These are phyloP conservation scores for Protonibea diacanthus DNA, from an alignment of 2,797 vertebrate species.

Conservation along the genomic window DNA sequence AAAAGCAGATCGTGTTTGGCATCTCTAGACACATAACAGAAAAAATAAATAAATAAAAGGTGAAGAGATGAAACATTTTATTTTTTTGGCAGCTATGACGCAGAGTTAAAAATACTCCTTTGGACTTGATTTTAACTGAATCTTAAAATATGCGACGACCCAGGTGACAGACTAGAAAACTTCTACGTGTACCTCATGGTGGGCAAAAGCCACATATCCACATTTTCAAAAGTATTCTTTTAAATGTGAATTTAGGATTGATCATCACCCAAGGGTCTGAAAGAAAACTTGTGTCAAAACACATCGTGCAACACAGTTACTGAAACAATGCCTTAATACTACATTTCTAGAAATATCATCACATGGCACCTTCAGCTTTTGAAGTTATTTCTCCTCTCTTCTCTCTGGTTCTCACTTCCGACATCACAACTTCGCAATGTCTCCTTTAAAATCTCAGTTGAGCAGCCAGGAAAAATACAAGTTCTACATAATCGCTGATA, in stretches of 20 bases:
- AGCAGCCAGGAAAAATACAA: background rate
- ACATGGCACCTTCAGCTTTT: background rate
- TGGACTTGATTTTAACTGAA: slow-evolving; percentile 11
- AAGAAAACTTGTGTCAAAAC: background rate
- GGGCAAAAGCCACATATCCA: background rate
- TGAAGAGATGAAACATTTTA: slow-evolving; percentile 5
- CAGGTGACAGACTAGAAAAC: slow-evolving; percentile 4
- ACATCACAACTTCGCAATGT: too few relatives aligned
- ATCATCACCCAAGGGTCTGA: slow-evolving; percentile 1
- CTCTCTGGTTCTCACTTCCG: background rate
- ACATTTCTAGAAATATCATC: slow-evolving; percentile 11
- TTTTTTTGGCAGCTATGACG: slow-evolving; percentile 14
- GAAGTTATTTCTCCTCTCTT: background rate
- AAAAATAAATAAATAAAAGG: slow-evolving; percentile 23
- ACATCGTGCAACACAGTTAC: background rate
- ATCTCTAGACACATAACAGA: slow-evolving; percentile 31
- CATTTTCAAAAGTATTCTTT: background rate
- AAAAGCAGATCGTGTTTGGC: slow-evolving; percentile 25
- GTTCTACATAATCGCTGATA: background rate
- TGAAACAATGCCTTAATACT: background rate
- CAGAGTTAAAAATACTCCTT: slow-evolving; percentile 18
- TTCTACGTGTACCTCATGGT: background rate
- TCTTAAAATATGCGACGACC: background rate
- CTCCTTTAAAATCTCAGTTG: background rate
- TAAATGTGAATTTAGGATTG: slow-evolving; percentile 6